phyloP scores from a whole-genome alignment of 2,113 vertebrate genomes.

The Pangasianodon hypophthalmus region DNA sequence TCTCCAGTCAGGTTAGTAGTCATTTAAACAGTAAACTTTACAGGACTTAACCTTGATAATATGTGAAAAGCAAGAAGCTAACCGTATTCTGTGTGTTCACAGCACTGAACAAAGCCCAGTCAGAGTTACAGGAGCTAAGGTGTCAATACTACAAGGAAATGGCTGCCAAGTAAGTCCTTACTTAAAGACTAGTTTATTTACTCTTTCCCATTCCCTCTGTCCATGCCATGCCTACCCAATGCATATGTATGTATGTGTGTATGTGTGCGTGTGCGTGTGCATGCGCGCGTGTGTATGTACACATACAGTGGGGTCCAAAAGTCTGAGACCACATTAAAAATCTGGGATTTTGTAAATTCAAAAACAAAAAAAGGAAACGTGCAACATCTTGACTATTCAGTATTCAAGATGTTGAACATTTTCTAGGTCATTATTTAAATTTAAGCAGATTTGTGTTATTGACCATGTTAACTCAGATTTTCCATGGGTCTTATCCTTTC shows the following conservation, averaged over 20 bases:
- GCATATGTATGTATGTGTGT: background rate
- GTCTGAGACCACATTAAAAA: no score
- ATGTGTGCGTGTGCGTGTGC: background rate
- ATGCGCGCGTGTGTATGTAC: background rate
- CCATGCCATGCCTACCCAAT: background rate
- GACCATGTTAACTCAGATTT: no score
- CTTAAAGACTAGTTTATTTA: background rate
- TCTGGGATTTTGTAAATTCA: no score
- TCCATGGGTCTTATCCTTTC: no score
- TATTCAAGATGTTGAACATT: no score
- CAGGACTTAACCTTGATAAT: slow-evolving; percentile 31
- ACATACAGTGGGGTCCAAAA: background rate
- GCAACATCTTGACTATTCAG: no score
- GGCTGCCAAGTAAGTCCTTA: slow-evolving; percentile 83
- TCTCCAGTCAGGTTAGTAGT: slow-evolving; percentile 85
- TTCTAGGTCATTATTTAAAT: no score
- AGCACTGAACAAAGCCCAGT: slow-evolving; percentile 91
- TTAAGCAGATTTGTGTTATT: no score
- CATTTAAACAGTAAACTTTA: slow-evolving; percentile 41
- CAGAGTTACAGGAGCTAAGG: slow-evolving; percentile 88
- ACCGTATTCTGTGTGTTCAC: slow-evolving; percentile 53
- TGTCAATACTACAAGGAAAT: slow-evolving; percentile 94
- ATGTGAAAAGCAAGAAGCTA: slow-evolving; percentile 51
- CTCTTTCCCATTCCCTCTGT: background rate
- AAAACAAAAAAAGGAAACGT: background rate